phyloP scores from a whole-genome alignment of 1,140 invertebrate genomes.

The Lamellibrachia luymesi region DNA sequence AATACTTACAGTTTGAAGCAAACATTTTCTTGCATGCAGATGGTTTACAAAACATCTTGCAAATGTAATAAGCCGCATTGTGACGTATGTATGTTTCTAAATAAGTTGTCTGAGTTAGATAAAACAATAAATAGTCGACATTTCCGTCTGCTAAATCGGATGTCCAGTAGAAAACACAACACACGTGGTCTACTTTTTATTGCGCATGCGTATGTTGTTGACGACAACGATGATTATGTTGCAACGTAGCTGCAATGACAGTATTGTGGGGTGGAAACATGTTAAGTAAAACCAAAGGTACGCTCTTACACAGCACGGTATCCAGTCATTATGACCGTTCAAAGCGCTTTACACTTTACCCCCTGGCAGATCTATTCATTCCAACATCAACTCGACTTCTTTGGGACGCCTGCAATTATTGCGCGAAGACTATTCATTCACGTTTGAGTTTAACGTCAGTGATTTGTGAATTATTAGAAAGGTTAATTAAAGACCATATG shows the following conservation, averaged over 20 bases:
- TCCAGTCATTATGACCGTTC: no score
- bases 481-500: no score
- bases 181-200: not conserved
- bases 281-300: no score
- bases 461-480: no score
- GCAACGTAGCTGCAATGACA: not conserved
- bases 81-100: not conserved
- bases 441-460: no score
- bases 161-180: not conserved
- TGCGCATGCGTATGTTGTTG: not conserved
- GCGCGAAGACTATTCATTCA: no score
- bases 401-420: no score
- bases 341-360: no score
- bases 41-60: not conserved
- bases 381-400: no score
- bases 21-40: not conserved
- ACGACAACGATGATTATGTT: not conserved
- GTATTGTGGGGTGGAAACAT: no score
- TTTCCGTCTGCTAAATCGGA: not conserved
- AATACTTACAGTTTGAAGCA: constrained; percentile 1
- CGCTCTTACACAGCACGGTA: no score
- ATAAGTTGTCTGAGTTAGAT: not conserved
- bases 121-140: not conserved
- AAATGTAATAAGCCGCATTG: not conserved
- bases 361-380: no score